Conservation (phyloP, 1,140 invertebrate genomes). For the Oncopeltus fasciatus region DNA sequence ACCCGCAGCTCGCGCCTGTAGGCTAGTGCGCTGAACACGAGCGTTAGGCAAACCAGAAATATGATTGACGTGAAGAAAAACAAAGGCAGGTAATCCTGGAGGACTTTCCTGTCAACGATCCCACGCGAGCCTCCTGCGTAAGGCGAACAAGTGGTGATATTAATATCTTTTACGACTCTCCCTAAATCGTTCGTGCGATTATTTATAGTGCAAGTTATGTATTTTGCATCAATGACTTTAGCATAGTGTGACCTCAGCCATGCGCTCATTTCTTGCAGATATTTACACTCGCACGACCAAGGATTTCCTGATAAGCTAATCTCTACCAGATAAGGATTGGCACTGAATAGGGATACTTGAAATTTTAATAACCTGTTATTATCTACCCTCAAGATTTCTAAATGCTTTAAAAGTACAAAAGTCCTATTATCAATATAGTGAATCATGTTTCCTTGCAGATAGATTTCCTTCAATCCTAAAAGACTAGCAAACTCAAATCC, state of each 20-base stretch:
- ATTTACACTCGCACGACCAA: constrained; percentile 81
- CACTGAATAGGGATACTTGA: constrained; percentile 53
- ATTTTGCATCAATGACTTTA: constrained; percentile 36
- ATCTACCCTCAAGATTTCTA: constrained; percentile 71
- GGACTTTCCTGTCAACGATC: constrained; percentile 52
- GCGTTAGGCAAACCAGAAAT: constrained; percentile 51
- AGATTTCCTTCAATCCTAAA: constrained; percentile 64
- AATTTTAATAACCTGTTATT: constrained; percentile 70
- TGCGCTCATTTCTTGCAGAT: constrained; percentile 55
- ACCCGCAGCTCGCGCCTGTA: constrained; percentile 69
- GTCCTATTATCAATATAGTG: constrained; percentile 70
- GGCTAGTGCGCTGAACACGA: constrained; percentile 59
- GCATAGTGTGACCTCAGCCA: constrained; percentile 58
- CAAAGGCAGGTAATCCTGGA: constrained; percentile 64
- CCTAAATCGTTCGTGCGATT: constrained; percentile 34
- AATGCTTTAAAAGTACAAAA: constrained; percentile 59
- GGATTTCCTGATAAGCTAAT: constrained; percentile 69
- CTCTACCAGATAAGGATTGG: constrained; percentile 62
- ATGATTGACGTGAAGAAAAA: constrained; percentile 56
- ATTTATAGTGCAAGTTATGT: constrained; percentile 26
- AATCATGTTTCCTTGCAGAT: constrained; percentile 76
- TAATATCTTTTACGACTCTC: constrained; percentile 46
- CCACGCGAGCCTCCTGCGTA: constrained; percentile 32
- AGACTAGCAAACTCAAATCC: constrained; percentile 73
- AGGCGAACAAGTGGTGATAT: constrained; percentile 48